Evolutionary conservation across 2,797 vertebrate species (phyloP).

Genomic region (Prunella strophiata): DNA sequence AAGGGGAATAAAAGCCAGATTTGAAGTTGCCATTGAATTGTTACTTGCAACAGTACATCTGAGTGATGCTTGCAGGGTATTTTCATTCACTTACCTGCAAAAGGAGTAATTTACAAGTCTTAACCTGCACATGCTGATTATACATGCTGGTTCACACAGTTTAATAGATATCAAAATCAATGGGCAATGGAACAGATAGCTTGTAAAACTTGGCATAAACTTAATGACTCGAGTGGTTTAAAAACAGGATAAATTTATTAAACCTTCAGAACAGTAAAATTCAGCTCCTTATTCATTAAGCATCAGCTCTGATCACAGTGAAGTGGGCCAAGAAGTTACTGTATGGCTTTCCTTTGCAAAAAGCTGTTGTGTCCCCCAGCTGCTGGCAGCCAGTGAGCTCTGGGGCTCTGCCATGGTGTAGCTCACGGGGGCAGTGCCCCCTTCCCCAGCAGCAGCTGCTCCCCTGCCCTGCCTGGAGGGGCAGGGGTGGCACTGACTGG

Average conservation of each 20-base stretch:
- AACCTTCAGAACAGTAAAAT: not conserved
- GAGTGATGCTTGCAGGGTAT: not conserved
- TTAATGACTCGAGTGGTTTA: not conserved
- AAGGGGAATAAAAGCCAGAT: not conserved
- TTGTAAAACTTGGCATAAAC: not conserved
- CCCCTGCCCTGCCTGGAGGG: accelerated
- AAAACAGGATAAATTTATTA: not conserved
- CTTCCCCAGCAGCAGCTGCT: accelerated
- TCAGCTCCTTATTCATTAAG: not conserved
- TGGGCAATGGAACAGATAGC: not conserved
- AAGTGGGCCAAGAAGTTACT: not conserved
- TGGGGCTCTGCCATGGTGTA: not conserved
- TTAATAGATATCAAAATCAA: not conserved
- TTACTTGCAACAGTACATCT: not conserved
- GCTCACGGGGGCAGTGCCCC: accelerated
- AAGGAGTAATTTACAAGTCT: not conserved
- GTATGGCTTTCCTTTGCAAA: not conserved
- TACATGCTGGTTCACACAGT: not conserved
- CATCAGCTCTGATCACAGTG: not conserved
- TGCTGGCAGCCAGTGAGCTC: not conserved
- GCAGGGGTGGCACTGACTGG: not conserved
- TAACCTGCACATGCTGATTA: not conserved
- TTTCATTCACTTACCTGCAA: not conserved
- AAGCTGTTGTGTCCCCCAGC: accelerated
- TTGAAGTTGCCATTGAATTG: not conserved